Evolutionary conservation across 2,888 invertebrate species (phyloP).

Genomic region (Pecten maximus): DNA sequence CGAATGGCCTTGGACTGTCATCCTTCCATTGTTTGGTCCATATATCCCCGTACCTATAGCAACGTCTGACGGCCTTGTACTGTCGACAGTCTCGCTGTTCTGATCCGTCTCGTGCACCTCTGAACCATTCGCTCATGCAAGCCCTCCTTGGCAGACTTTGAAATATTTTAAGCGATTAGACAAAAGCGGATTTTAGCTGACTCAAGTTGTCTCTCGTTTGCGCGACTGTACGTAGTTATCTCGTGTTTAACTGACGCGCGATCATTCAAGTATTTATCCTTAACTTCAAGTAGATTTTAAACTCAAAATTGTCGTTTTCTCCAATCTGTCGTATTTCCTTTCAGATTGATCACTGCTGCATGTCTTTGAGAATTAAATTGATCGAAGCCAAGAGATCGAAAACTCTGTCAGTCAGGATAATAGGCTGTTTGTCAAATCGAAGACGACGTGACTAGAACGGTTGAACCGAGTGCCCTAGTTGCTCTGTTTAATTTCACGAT

Average conservation of each 20-base stretch:
- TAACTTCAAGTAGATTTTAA: conserved; percentile 22
- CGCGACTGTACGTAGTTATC: not conserved
- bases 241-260: not conserved
- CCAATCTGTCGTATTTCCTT: not conserved
- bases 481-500: conserved; percentile 11
- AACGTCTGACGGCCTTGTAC: not conserved
- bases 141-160: not conserved
- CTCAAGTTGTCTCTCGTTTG: not conserved
- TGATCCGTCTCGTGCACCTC: not conserved
- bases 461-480: not conserved
- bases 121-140: not conserved
- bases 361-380: conserved; percentile 16
- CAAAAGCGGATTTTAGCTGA: not conserved
- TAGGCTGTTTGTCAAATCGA: conserved; percentile 21
- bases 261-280: conserved; percentile 21
- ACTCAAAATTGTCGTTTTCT: conserved; percentile 14
- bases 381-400: conserved; percentile 8
- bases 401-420: conserved; percentile 2
- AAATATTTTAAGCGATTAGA: conserved; percentile 27
- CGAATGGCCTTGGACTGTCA: not conserved
- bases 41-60: not conserved
- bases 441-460: not conserved
- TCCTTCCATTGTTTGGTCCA: not conserved
- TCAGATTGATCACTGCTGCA: not conserved
- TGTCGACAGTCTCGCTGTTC: not conserved